Conservation (phyloP, 2,888 invertebrate species). For the Hofmannophila pseudospretella region DNA sequence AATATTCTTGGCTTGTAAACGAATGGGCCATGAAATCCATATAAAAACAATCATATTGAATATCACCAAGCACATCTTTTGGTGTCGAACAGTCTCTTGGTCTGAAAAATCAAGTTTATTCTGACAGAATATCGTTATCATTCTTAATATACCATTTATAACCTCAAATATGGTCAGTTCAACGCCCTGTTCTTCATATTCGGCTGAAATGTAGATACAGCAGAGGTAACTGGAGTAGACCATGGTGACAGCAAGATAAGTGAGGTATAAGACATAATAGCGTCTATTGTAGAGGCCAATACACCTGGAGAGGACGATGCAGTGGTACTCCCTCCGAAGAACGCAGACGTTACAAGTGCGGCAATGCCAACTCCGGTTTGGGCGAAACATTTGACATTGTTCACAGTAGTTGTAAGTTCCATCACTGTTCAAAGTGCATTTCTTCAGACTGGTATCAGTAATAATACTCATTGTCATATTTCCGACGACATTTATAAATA, state of each 20-base stretch:
- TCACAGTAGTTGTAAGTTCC: constrained; percentile 76
- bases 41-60: constrained; percentile 13
- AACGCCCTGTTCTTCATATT: background rate
- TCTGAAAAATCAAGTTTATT: too few species aligned
- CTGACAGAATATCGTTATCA: too few species aligned
- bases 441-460: constrained; percentile 34
- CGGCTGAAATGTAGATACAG: constrained; percentile 32
- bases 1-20: constrained; percentile 63
- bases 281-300: constrained; percentile 89
- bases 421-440: background rate
- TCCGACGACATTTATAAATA: constrained; percentile 47
- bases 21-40: constrained; percentile 32
- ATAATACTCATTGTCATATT: constrained; percentile 46
- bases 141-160: too few species aligned
- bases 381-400: constrained; percentile 82
- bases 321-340: constrained; percentile 88
- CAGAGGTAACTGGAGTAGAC: constrained; percentile 82
- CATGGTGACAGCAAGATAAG: constrained; percentile 75
- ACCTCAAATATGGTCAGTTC: background rate
- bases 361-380: constrained; percentile 92
- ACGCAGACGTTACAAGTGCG: constrained; percentile 87
- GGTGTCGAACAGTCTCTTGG: background rate
- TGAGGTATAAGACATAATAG: constrained; percentile 85
- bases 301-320: constrained; percentile 90
- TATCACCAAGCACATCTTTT: background rate